Percentiles rank a stretch among this genome's conserved stretches.
phyloP scores from a whole-genome alignment of 2,113 vertebrate genomes.

The Crotalus viridis region DNA sequence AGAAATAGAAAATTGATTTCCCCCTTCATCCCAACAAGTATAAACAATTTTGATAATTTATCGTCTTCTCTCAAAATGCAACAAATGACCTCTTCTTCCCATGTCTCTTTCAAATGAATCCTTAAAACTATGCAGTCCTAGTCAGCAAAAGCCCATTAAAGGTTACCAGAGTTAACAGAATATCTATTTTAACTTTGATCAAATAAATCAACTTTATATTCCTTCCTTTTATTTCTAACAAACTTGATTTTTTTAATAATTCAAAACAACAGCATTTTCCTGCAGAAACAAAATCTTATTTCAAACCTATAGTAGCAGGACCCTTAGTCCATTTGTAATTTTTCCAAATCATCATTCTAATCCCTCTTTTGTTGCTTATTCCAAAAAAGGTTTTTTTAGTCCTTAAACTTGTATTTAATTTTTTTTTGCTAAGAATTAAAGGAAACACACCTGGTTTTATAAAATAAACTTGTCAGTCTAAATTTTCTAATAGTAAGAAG shows the following conservation, averaged over 20 bases:
- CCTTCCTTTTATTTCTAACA: neutral
- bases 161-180: neutral
- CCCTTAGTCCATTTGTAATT: neutral
- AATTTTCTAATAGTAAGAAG: neutral
- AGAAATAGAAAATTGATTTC: too few species aligned
- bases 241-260: neutral
- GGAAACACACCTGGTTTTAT: neutral
- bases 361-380: neutral
- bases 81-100: neutral
- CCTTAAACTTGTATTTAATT: neutral
- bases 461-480: neutral
- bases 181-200: neutral
- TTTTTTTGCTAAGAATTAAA: neutral
- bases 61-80: neutral
- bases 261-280: neutral
- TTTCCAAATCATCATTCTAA: neutral
- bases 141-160: neutral
- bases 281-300: neutral
- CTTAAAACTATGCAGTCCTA: neutral
- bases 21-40: neutral
- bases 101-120: neutral
- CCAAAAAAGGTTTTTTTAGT: neutral
- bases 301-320: neutral
- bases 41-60: neutral
- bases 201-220: neutral